phyloP scores from a whole-genome alignment of 2,888 invertebrate species.

The Fragum sueziense region DNA sequence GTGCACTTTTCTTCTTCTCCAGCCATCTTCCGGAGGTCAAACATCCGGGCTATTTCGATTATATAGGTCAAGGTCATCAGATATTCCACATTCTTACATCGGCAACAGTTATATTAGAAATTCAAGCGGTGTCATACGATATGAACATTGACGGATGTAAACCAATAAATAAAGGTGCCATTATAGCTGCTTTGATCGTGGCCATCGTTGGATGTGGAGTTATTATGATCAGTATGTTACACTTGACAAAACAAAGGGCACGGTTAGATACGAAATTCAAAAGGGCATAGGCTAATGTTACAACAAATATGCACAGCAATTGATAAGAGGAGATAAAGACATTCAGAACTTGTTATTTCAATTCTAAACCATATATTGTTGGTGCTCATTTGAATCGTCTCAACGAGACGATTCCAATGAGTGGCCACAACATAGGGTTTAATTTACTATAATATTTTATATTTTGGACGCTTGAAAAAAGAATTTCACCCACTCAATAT shows the following conservation, averaged over 20 bases:
- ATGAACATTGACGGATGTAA: background rate
- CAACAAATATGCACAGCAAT: background rate
- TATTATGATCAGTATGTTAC: background rate
- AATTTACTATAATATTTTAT: background rate
- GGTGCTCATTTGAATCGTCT: too few relatives aligned
- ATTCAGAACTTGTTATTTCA: too few relatives aligned
- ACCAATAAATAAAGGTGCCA: background rate
- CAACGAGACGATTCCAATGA: background rate
- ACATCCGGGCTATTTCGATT: slow-evolving; percentile 66
- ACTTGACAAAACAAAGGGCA: background rate
- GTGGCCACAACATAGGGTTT: background rate
- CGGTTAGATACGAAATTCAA: background rate
- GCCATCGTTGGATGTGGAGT: background rate
- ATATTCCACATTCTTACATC: slow-evolving; percentile 67
- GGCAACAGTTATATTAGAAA: slow-evolving; percentile 44
- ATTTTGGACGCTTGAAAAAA: too few relatives aligned
- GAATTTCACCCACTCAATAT: too few relatives aligned
- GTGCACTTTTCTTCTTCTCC: slow-evolving; percentile 68
- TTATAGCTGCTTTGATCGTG: background rate
- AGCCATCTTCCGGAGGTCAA: slow-evolving; percentile 67
- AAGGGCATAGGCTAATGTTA: background rate
- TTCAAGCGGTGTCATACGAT: slow-evolving; percentile 36
- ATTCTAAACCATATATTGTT: too few relatives aligned
- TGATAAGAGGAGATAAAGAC: background rate
- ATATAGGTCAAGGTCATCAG: slow-evolving; percentile 72